These are phyloP conservation scores for Phataginus tricuspis DNA, from an alignment of 2,797 vertebrate species.

Conservation along the genomic window DNA sequence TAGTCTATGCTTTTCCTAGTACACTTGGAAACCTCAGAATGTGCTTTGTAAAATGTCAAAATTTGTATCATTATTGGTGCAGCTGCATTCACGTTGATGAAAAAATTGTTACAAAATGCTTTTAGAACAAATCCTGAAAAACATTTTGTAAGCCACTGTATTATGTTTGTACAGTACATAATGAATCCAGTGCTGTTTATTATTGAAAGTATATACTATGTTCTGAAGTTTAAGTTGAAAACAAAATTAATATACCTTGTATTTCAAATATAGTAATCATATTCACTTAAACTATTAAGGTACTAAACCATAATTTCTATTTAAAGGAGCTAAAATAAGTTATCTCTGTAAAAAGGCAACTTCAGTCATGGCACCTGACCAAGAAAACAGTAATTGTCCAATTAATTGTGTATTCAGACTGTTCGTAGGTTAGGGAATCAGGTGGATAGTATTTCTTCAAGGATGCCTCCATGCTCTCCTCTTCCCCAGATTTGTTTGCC, in stretches of 20 bases:
- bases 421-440: neutral
- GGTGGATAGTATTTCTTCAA: neutral
- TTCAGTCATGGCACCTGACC: neutral
- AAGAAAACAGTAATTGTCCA: constrained; percentile 47
- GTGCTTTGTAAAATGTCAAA: neutral
- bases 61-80: neutral
- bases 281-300: neutral
- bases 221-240: constrained; percentile 50
- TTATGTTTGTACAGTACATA: neutral
- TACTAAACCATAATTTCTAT: constrained; percentile 11
- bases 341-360: neutral
- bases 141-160: neutral
- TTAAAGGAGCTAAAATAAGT: constrained; percentile 38
- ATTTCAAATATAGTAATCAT: constrained; percentile 5
- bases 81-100: neutral
- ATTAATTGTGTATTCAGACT: neutral
- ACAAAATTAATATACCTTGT: neutral
- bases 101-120: neutral
- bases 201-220: neutral
- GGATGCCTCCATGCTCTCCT: neutral
- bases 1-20: neutral
- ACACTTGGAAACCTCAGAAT: neutral
- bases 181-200: neutral
- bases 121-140: neutral
- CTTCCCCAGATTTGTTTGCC: constrained; percentile 26